Base-by-base conservation (phyloP, 2,888 invertebrate species). In the Synanthedon tipuliformis region DNA sequence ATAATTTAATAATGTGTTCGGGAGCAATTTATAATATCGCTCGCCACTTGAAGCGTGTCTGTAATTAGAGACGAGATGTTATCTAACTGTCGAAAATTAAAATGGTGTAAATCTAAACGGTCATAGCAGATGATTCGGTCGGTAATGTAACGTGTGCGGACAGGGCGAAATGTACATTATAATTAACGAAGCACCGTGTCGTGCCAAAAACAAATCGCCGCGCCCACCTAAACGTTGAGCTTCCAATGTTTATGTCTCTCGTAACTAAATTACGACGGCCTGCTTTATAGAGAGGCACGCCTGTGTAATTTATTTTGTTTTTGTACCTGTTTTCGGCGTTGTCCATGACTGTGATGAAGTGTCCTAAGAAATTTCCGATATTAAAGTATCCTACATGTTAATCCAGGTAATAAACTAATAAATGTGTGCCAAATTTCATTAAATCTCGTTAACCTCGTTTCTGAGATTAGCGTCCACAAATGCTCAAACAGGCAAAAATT, bases 141-240 rank as follows among this genome's bases (percentile, higher is more conserved):
- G 57, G 52, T 58, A 60, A 64, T 10, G 56, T 63, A 67, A 68
- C 68, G 60, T 51, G 55, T 57, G 53, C 55, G 57, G 65, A 65
- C 65, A 62, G 57, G 34, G 58, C 58, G 63, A 60, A 64, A 66
- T 62, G 63, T 66, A 57, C 62, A 57, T 57, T 56, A 53, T 61
- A 64, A 65, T 69, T 61, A 65, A 61, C 57, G 53, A 23, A 12
- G 52, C 53, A 41, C 53, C 52, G 50, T 54, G 52, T 50, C 53
- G 58, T 61, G 60, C 62, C 61, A 58, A 58, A 58, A 51, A 12
- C 23, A 12, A 54, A 52, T 50, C 48, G 50, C 48, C 59, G 56
- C 62, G 52, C 60, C 61, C 54, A 53, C 50, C 45, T 45, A 15
- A n/a, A 45, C 45, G 45, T 45, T 7, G 15, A 13, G n/a, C 5